Evolutionary conservation across 2,797 vertebrate genomes (phyloP).

Genomic region (Enteromius fasciolatus): DNA sequence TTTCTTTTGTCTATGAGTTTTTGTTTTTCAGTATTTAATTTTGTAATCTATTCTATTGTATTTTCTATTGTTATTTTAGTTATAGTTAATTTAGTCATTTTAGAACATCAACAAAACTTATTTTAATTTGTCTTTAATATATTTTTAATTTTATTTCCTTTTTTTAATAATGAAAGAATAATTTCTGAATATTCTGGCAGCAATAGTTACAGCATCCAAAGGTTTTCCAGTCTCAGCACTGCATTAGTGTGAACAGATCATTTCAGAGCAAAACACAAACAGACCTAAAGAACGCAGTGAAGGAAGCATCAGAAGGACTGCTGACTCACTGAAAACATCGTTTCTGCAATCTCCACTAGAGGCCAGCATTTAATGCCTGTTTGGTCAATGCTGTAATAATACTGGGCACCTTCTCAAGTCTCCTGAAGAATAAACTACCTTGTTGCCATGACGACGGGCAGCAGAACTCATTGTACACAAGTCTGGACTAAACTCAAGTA

Average conservation of each 20-base stretch:
- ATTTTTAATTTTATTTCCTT: background rate
- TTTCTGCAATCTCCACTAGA: constrained; percentile 38
- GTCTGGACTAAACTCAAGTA: background rate
- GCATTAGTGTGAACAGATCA: constrained; percentile 12
- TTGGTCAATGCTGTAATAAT: constrained; percentile 7
- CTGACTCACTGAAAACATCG: background rate
- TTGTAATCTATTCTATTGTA: background rate
- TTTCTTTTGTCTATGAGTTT: background rate
- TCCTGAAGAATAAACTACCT: constrained; percentile 67
- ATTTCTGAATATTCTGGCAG: background rate
- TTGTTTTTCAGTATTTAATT: background rate
- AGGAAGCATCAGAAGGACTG: background rate
- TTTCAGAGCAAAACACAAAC: background rate
- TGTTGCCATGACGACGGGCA: constrained; percentile 75
- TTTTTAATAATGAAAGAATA: background rate
- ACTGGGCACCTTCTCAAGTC: constrained; percentile 44
- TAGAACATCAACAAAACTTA: background rate
- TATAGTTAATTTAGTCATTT: background rate
- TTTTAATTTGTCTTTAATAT: background rate
- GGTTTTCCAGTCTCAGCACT: no score
- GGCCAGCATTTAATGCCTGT: constrained; percentile 33
- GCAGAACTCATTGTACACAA: constrained; percentile 66
- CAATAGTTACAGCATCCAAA: background rate
- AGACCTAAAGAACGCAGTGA: background rate
- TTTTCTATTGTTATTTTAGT: background rate